Percentiles rank a stretch among this genome's conserved stretches.
Conservation (phyloP, 2,797 vertebrate species). For the Arremon brunneinucha region DNA sequence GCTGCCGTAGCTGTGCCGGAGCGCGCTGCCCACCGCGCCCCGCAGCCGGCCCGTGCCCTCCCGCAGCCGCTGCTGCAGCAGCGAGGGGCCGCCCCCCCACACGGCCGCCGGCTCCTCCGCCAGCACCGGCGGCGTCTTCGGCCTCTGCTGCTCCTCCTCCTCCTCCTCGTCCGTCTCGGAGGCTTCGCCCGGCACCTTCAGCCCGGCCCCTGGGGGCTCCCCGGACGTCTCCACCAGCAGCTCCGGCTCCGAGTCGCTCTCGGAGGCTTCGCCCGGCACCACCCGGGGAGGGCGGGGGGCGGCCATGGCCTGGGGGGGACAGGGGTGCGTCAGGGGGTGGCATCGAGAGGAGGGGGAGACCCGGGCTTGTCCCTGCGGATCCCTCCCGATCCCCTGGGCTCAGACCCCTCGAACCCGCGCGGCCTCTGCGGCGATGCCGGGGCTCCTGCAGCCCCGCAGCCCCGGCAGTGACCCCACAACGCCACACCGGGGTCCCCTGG, state of each 20-base stretch:
- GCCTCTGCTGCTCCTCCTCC: not conserved
- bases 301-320: not conserved
- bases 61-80: not conserved
- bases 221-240: not conserved
- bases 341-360: no score
- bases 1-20: not conserved
- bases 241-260: slow-evolving; percentile 1
- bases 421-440: rapidly evolving
- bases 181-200: not conserved
- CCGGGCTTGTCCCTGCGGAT: not conserved
- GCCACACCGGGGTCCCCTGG: no score
- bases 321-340: not conserved
- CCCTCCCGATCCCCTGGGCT: rapidly evolving
- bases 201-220: not conserved
- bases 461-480: not conserved
- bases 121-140: not conserved
- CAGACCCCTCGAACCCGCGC: rapidly evolving
- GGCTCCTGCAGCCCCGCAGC: no score
- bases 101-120: not conserved
- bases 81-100: not conserved
- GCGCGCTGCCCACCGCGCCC: not conserved
- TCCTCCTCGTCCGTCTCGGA: not conserved
- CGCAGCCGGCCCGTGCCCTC: not conserved
- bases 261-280: not conserved
- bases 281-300: not conserved